Base-by-base conservation (phyloP, 1,140 invertebrate genomes). In the Drosophila ficusphila region DNA sequence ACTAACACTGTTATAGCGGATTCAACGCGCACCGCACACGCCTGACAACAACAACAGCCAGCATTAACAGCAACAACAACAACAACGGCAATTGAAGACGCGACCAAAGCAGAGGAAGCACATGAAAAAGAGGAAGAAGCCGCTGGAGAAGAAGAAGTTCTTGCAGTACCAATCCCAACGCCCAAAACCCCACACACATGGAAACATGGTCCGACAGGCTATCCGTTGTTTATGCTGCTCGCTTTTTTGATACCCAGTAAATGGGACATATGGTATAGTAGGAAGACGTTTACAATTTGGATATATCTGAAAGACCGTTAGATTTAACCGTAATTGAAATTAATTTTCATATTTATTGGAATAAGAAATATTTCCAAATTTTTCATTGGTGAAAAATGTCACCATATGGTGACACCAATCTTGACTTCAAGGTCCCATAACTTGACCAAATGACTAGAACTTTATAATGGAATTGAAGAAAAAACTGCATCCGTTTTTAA, bases 1-100 rank as follows among this genome's bases (percentile, higher is more conserved):
- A 91, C 90, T 91, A 91, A 91, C 90, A 91, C 82, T 91, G 89
- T 91, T 91, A 91, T 91, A 90, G 90, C 89, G 90, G 90, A 89
- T 89, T 78, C 83, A 89, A 76, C 53, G 78, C 81, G 78, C 70
- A 74, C 64, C 67, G 73, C 77, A 82, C 73, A 88, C 82, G 81
- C 82, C 81, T 77, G 74, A 64, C 61, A 54, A 76, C 72, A 76
- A 65, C 69, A 72, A 48, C 69, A 57, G 57, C 48, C 48, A 39
- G 38, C 36, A n/a, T n/a, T n/a, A 48, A 68, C 53, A 49, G 52
- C 46, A 7, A 42, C 29, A 52, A 29, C 27, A 52, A 48, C 33
- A 49, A 38, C 31, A 54, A 39, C 69, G 56, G 34, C 56, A 64
- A 71, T 62, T 82, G 74, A 82, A 82, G 79, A 82, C 57, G 74